Conservation (phyloP, 2,113 vertebrate species). For the Dolichotis patagonum region DNA sequence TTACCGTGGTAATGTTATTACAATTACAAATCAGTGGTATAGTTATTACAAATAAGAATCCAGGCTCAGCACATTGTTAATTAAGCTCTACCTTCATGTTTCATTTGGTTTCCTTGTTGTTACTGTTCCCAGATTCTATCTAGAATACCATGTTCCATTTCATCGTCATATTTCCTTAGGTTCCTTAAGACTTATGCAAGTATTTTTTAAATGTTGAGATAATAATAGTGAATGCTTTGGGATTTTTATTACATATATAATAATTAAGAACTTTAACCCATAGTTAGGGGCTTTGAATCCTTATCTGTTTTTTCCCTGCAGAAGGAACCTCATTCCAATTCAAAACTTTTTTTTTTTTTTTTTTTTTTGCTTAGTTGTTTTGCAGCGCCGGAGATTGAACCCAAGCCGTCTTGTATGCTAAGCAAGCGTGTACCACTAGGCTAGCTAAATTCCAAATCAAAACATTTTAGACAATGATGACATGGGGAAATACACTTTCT, state of each 20-base stretch:
- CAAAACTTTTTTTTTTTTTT: slow-evolving; percentile 36
- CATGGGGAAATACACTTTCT: not conserved
- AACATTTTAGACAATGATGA: not conserved
- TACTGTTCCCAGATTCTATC: not conserved
- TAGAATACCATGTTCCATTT: not conserved
- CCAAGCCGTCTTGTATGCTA: not conserved
- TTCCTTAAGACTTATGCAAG: not conserved
- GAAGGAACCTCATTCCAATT: not conserved
- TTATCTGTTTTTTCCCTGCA: not conserved
- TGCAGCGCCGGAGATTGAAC: not conserved
- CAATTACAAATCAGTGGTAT: too few relatives aligned
- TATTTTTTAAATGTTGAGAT: not conserved
- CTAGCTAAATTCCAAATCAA: not conserved
- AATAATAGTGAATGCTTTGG: not conserved
- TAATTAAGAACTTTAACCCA: not conserved
- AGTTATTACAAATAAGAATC: not conserved
- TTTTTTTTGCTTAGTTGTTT: not conserved
- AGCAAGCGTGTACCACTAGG: not conserved
- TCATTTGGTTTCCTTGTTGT: not conserved
- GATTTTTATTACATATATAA: not conserved
- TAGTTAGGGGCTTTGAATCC: not conserved
- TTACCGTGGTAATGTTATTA: not conserved
- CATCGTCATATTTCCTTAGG: not conserved
- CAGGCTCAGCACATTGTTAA: not conserved
- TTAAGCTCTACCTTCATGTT: not conserved